Conservation (phyloP, 1,140 invertebrate species). For the Thrips palmi region DNA sequence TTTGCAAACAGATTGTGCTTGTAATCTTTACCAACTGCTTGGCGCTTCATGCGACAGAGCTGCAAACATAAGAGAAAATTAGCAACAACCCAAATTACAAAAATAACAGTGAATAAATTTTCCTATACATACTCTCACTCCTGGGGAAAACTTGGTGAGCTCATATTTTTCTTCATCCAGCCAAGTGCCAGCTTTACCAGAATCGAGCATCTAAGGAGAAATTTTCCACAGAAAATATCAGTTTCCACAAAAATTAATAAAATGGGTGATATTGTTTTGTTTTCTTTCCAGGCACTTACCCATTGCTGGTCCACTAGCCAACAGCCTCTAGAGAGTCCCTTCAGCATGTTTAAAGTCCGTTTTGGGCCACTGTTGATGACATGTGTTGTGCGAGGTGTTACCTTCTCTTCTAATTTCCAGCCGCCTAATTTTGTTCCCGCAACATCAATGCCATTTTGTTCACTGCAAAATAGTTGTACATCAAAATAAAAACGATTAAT, state of each 20-base stretch:
- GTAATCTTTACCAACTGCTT: constrained; percentile 28
- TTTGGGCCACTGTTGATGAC: constrained; percentile 27
- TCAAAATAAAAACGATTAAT: too few species aligned
- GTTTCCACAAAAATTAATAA: too few species aligned
- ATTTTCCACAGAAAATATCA: too few species aligned
- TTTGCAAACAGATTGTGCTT: constrained; percentile 26
- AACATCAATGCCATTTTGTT: constrained; percentile 12
- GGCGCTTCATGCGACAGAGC: constrained; percentile 27
- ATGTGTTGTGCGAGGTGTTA: constrained; percentile 30
- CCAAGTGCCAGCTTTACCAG: constrained; percentile 27
- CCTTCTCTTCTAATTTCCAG: constrained; percentile 27
- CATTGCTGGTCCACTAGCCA: constrained; percentile 33
- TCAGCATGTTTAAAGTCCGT: constrained; percentile 32
- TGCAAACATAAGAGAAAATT: constrained; percentile 18
- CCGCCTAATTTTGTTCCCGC: constrained; percentile 26
- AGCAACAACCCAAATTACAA: too few species aligned
- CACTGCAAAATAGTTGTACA: constrained; percentile 14
- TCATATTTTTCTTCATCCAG: constrained; percentile 31
- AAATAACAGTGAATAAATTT: constrained; percentile 5
- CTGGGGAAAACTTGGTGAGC: constrained; percentile 24
- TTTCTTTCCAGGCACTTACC: constrained; percentile 20
- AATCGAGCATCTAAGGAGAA: constrained; percentile 24
- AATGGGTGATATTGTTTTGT: neutral
- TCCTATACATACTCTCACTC: constrained; percentile 25
- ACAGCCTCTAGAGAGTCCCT: constrained; percentile 30